Percentiles rank a stretch among this genome's conserved stretches.
phyloP scores from a whole-genome alignment of 1,140 invertebrate genomes.

The Cydia splendana region DNA sequence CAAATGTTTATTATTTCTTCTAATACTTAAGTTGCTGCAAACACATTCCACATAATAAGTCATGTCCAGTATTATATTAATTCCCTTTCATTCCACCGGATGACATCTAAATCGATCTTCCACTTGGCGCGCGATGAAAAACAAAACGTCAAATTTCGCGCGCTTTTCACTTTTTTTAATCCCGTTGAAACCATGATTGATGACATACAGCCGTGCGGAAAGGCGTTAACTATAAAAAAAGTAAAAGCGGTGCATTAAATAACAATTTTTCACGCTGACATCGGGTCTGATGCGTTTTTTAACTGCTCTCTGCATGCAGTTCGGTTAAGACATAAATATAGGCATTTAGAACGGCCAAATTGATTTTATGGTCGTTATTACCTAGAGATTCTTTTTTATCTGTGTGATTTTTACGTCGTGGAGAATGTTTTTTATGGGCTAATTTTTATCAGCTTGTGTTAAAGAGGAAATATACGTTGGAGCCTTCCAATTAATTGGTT shows the following conservation, averaged over 20 bases:
- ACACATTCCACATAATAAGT: background rate
- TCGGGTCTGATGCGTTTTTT: conserved; percentile 29
- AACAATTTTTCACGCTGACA: conserved; percentile 59
- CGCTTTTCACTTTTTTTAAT: conserved; percentile 49
- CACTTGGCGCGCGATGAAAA: conserved; percentile 18
- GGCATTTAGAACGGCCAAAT: conserved; percentile 17
- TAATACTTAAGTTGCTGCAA: background rate
- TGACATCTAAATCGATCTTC: conserved; percentile 21
- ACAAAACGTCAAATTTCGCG: conserved; percentile 34
- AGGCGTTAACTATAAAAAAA: conserved; percentile 43
- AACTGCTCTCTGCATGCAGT: conserved; percentile 16
- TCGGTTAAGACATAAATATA: conserved; percentile 30
- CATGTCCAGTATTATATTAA: background rate
- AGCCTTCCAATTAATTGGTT: no score
- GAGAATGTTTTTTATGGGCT: background rate
- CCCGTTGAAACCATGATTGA: conserved; percentile 52
- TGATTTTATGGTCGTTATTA: conserved; percentile 15
- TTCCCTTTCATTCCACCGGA: background rate
- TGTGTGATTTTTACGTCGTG: background rate
- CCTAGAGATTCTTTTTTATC: background rate
- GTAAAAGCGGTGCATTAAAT: conserved; percentile 47
- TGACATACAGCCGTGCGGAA: conserved; percentile 41
- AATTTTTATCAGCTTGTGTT: background rate
- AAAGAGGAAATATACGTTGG: background rate
- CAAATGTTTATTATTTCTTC: background rate